Conservation (phyloP, 2,797 vertebrate species). For the Sitta carolinensis region DNA sequence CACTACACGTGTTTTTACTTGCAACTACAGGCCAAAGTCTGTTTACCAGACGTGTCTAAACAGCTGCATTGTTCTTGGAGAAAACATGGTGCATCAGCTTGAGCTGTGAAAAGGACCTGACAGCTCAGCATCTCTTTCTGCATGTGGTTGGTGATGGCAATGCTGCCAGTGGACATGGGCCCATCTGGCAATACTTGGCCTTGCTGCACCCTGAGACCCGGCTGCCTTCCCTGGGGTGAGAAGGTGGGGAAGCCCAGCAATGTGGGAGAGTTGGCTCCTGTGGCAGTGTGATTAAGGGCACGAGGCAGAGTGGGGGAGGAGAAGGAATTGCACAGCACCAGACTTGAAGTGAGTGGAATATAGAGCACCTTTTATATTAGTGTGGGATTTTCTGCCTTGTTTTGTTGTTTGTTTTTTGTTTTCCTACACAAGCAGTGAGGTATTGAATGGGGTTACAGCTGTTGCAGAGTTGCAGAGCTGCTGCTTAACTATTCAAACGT, state of each 20-base stretch:
- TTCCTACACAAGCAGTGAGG: neutral
- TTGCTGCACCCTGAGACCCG: neutral
- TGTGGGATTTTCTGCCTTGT: neutral
- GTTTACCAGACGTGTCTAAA: neutral
- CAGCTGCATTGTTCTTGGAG: neutral
- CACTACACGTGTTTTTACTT: neutral
- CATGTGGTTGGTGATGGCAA: neutral
- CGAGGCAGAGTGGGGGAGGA: neutral
- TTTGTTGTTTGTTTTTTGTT: neutral
- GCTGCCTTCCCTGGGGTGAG: neutral
- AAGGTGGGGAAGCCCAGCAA: neutral
- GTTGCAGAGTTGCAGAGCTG: neutral
- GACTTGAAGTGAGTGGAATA: neutral
- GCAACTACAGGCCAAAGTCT: neutral
- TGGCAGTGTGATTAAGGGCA: neutral
- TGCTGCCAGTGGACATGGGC: rapidly evolving
- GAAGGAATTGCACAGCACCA: neutral
- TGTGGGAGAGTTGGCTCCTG: neutral
- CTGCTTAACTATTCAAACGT: neutral
- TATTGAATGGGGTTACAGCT: neutral
- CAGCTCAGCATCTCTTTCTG: neutral
- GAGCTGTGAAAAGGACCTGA: neutral
- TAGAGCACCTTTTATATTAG: neutral
- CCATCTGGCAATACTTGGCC: neutral
- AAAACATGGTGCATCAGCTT: neutral